Evolutionary conservation across 2,888 invertebrate genomes (phyloP), one percentile per base, ranked within the genome.

Genomic region (Candidula unifasciata): DNA sequence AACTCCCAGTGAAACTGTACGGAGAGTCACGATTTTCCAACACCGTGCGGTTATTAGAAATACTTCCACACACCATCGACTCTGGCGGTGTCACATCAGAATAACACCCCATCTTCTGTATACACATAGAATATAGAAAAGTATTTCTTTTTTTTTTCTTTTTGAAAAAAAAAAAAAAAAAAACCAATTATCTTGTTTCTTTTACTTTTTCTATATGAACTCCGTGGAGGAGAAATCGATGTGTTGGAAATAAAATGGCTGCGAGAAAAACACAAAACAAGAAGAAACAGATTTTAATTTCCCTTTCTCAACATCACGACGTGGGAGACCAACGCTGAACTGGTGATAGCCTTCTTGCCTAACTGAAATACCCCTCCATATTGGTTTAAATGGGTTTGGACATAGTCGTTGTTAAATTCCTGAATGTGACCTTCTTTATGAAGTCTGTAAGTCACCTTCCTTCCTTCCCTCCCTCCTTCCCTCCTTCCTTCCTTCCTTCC

Each of bases 401-500:
- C 66, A 44, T 66, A 27, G 0, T 66, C 8, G 3, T 10, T n/a
- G 24, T 66, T 66, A 2, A 3, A 66, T 27, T 27, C 6, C 27
- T 3, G 24, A 3, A n/a, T 54, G 10, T 57, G n/a, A 66, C 16
- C 10, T 66, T 66, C 79, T 79, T 16, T 66, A 27, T 79, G 35
- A 35, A 35, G 64, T 35, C 37, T 37, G n/a, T n/a, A n/a, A n/a
- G n/a, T n/a, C n/a, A n/a, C n/a, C n/a, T n/a, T n/a, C n/a, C 64
- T 60, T 60, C 60, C 18, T 60, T 60, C 18, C 60, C n/a, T 60
- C 60, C 60, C 5, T 13, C 8, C 18, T 16, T 6, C 60, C 60
- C 21, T 60, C 60, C 60, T 60, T 60, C 60, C 60, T 60, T 60
- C 60, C 60, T 60, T 60, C 60, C 60, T 60, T 60, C 60, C 60